Percentiles rank a stretch among this genome's conserved stretches.
These are phyloP conservation scores for Holothuria scabra DNA, from an alignment of 53 echinoderm and acorn worm genomes.

Conservation along the genomic window DNA sequence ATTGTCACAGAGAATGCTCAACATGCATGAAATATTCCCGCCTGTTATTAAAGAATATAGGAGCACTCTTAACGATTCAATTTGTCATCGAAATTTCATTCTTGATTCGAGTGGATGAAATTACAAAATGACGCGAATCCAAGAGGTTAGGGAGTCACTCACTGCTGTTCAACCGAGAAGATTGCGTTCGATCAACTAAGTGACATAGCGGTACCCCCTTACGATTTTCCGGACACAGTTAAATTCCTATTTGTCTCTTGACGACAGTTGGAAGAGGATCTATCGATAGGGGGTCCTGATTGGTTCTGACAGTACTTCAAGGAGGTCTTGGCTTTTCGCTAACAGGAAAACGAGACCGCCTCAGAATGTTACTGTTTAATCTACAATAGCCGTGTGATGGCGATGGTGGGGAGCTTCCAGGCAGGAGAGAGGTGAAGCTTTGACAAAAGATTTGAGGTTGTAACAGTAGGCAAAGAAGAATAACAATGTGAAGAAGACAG, in stretches of 20 bases:
- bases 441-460: too few species aligned
- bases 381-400: conserved; percentile 9
- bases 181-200: not conserved
- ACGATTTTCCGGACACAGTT: conserved; percentile 35
- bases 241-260: conserved; percentile 39
- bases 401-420: too few species aligned
- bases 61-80: conserved; percentile 31
- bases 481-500: too few species aligned
- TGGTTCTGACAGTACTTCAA: conserved; percentile 24
- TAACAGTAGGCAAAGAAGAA: too few species aligned
- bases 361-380: conserved; percentile 45
- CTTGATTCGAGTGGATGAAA: conserved; percentile 37
- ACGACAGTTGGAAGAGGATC: conserved; percentile 43
- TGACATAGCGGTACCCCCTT: conserved; percentile 14
- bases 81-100: conserved; percentile 29
- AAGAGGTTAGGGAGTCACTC: conserved; percentile 34
- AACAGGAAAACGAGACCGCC: conserved; percentile 25
- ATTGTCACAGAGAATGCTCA: conserved; percentile 19
- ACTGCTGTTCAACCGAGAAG: conserved; percentile 2
- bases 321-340: conserved; percentile 51
- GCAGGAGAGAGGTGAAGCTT: too few species aligned
- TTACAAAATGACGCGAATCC: conserved; percentile 25
- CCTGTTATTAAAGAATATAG: conserved; percentile 30
- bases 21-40: conserved; percentile 40
- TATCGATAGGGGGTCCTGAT: conserved; percentile 27